Evolutionary conservation across 2,888 invertebrate species (phyloP).

Genomic region (Agriopis marginaria): DNA sequence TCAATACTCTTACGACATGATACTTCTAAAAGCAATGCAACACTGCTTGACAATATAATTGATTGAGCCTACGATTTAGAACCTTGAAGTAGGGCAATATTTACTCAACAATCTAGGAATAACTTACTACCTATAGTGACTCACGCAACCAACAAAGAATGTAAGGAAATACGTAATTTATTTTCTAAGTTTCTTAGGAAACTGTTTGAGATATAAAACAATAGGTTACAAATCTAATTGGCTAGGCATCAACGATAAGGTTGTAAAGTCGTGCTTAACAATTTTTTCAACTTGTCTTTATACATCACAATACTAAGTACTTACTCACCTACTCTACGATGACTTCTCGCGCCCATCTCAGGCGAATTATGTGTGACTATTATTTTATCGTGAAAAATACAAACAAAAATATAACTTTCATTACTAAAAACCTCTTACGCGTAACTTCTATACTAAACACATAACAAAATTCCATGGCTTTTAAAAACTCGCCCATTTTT

Average conservation of each 20-base stretch:
- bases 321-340: no score
- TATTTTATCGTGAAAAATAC: no score
- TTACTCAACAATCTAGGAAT: constrained; percentile 21
- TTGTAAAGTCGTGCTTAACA: neutral
- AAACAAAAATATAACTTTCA: no score
- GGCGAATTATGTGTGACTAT: no score
- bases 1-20: constrained; percentile 51
- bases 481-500: no score
- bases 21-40: constrained; percentile 45
- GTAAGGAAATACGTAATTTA: neutral
- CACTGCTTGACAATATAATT: constrained; percentile 39
- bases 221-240: constrained; percentile 21
- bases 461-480: no score
- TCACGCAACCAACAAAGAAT: constrained; percentile 4
- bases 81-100: constrained; percentile 29
- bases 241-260: neutral
- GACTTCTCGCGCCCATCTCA: no score
- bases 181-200: constrained; percentile 5
- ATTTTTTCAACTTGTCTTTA: neutral
- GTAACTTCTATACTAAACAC: no score
- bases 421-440: no score
- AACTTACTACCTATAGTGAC: constrained; percentile 11
- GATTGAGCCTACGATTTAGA: constrained; percentile 23
- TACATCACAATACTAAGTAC: neutral
- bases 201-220: constrained; percentile 11